Evolutionary conservation across 2,113 vertebrate genomes (phyloP), one percentile per base, ranked within the genome.

Genomic region (Varanus komodoensis): DNA sequence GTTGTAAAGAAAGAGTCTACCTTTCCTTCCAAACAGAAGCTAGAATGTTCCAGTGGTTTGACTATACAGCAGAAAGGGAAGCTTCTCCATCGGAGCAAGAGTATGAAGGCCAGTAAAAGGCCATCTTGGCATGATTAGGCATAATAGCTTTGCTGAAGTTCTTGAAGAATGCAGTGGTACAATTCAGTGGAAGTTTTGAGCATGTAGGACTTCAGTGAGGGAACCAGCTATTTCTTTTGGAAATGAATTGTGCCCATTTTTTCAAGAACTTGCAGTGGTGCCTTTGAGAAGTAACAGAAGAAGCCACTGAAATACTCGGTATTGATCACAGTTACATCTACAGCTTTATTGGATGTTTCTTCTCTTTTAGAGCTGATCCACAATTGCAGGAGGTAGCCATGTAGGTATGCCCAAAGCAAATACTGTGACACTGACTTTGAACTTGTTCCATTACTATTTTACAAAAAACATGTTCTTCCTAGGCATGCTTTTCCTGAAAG

Each of bases 41-140:
- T 92, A 74, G 73, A 87, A 95, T 95, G 93, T 95, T 96, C 54
- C 69, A 91, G 96, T 92, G 93, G 96, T 96, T 93, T 91, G 90
- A 89, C 93, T 94, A 95, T 85, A 96, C 95, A 92, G 77, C 83
- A 93, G 80, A 92, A 89, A 67, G 90, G 89, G 57, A 94, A 93
- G 74, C 69, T 50, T 81, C 89, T 89, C 69, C 89, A 80, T 17
- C 93, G 89, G 75, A 95, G 89, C 69, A 93, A 93, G 84, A 95
- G 87, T 82, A 93, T 93, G 83, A 95, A 94, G 88, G 92, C 91
- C 91, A 93, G 69, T 74, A 85, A 93, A 48, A 97, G 93, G 93
- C 95, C 96, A 93, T 93, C 96, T 89, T 97, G 96, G 95, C 97
- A 98, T 93, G 96, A 93, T 86, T 95, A 95, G 77, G 48, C 44